Base-by-base conservation (phyloP, 2,888 invertebrate genomes). In the Hemicrepidius hirtus region DNA sequence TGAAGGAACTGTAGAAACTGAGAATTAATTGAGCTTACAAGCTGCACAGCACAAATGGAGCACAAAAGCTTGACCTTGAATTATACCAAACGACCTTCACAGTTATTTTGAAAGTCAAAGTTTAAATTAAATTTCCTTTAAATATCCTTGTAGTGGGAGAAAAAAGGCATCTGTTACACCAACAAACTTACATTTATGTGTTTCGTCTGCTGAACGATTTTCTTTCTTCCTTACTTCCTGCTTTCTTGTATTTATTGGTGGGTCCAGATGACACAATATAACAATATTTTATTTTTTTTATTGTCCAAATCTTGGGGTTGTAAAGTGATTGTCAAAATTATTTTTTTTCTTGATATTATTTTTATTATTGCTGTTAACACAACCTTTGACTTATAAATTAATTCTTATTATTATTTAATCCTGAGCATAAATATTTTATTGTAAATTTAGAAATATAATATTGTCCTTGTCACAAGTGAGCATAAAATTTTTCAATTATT, bases 361-460 rank as follows among this genome's bases (percentile, higher is more conserved):
- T 57, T 37, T 35, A 35, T 59, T 60, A 60, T 60, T 40, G 41
- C 24, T 37, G 12, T n/a, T 35, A 6, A 10, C 63, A 63, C 63
- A 63, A 63, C 63, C 63, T 59, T 59, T 20, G 4, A 16, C 2
- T 16, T 16, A 1, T 44, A 16, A 1, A 12, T 44, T 44, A 44
- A 44, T 41, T 13, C 1, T n/a, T 41, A 13, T n/a, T 13, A 41
- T 41, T 41, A 1, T 16, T 41, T 41, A 41, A 9, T 32, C 32
- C 32, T 32, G 32, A 32, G 32, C 32, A 32, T 32, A 5, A 32
- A 32, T 1, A 9, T 32, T 32, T 32, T 32, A 32, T 9, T 32
- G 9, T 9, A 32, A 32, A 32, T 32, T 9, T 32, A 32, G 7
- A 32, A 32, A 32, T 9, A 6, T 32, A 9, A 32, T 32, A 44